Conservation (phyloP, 2,113 vertebrate species). For the Ardeotis arabs region DNA sequence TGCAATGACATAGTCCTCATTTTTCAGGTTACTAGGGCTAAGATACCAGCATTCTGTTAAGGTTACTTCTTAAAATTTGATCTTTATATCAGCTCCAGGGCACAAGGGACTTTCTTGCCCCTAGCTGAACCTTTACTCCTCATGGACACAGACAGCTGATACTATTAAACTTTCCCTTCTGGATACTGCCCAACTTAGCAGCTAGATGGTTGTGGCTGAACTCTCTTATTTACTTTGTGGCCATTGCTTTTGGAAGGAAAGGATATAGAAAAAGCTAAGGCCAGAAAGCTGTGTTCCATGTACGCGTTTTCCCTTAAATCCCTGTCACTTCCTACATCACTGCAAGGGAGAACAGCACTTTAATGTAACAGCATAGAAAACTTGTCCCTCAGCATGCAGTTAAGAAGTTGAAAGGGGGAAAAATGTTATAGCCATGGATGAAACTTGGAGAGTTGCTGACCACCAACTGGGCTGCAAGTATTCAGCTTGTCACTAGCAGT, state of each 20-base stretch:
- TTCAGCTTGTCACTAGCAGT: neutral
- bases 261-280: neutral
- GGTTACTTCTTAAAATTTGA: constrained; percentile 22
- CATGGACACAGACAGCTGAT: constrained; percentile 3
- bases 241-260: neutral
- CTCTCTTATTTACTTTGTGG: neutral
- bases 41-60: constrained; percentile 7
- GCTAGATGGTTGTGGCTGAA: neutral
- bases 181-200: constrained; percentile 11
- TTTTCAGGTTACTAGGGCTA: neutral
- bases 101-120: constrained; percentile 62
- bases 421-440: neutral
- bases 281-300: neutral
- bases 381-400: neutral
- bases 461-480: neutral
- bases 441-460: neutral
- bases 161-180: constrained; percentile 27
- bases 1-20: neutral
- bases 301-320: neutral
- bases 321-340: neutral
- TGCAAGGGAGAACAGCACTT: neutral
- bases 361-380: neutral
- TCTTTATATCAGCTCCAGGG: neutral
- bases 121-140: constrained; percentile 28
- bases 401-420: neutral